Conservation (phyloP, 2,113 vertebrate genomes). For the Australoheros scitulus region DNA sequence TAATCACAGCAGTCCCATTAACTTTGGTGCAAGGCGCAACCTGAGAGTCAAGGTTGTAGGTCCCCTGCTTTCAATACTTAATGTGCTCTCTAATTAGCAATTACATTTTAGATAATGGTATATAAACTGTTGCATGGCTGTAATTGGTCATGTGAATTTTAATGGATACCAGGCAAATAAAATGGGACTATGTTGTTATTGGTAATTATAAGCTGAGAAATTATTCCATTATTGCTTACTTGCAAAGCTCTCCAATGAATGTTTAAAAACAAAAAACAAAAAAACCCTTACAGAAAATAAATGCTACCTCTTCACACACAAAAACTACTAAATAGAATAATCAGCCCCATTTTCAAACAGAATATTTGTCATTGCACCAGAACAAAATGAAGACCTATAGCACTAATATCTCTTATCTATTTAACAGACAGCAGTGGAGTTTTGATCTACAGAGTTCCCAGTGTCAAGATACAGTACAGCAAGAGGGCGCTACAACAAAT, state of each 20-base stretch:
- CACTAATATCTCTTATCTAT: conserved; percentile 62
- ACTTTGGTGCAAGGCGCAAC: conserved; percentile 66
- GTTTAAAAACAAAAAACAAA: conserved; percentile 22
- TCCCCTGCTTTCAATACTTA: conserved; percentile 49
- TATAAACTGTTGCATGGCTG: conserved; percentile 31
- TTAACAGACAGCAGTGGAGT: conserved; percentile 72
- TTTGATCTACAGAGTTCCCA: conserved; percentile 71
- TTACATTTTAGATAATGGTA: conserved; percentile 48
- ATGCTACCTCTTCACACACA: conserved; percentile 52
- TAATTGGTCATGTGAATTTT: conserved; percentile 41
- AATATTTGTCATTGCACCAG: conserved; percentile 57
- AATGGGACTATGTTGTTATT: conserved; percentile 38
- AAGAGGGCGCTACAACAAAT: conserved; percentile 71
- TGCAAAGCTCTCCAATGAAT: conserved; percentile 45
- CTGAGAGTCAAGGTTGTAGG: conserved; percentile 54
- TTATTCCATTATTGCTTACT: conserved; percentile 61
- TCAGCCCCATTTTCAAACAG: conserved; percentile 44
- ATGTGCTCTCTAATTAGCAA: conserved; percentile 52
- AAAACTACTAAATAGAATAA: conserved; percentile 52
- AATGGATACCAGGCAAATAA: conserved; percentile 40
- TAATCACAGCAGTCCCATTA: conserved; percentile 48
- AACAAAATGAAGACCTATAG: conserved; percentile 57
- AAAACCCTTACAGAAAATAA: conserved; percentile 32
- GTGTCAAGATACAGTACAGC: conserved; percentile 77
- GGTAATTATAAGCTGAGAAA: conserved; percentile 44